phyloP scores from a whole-genome alignment of 2,113 vertebrate genomes.

The Laterallus jamaicensis region DNA sequence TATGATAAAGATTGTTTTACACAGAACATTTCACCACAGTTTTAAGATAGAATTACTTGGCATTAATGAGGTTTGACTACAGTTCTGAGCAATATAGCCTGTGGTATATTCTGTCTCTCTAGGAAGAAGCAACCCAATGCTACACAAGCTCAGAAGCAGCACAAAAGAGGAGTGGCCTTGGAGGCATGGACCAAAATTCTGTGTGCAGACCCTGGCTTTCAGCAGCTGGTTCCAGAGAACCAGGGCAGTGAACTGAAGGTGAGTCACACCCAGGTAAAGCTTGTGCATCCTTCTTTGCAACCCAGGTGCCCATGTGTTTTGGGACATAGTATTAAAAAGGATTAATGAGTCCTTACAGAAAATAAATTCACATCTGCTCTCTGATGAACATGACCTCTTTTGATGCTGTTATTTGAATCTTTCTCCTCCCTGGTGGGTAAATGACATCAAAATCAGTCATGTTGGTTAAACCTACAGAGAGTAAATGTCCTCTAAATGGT shows the following conservation, averaged over 20 bases:
- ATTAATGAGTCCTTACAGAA: constrained; percentile 54
- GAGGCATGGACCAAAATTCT: not conserved
- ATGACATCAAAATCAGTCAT: constrained; percentile 47
- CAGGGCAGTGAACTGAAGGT: not conserved
- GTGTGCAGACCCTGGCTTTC: not conserved
- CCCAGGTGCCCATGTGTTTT: not conserved
- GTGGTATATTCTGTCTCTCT: not conserved
- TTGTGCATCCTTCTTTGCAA: not conserved
- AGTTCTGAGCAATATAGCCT: not conserved
- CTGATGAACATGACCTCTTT: constrained; percentile 51
- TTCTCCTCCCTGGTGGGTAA: constrained; percentile 30
- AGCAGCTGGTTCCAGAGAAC: not conserved
- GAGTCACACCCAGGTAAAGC: not conserved
- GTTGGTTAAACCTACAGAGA: constrained; percentile 6
- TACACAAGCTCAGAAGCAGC: not conserved
- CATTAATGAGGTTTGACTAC: not conserved
- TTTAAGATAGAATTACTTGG: not conserved
- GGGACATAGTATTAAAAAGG: not conserved
- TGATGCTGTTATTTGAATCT: not conserved
- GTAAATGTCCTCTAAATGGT: constrained; percentile 23
- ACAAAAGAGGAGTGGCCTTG: not conserved
- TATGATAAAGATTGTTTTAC: not conserved
- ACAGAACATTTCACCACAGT: not conserved
- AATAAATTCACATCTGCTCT: not conserved
- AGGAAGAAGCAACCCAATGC: not conserved